Conservation (phyloP, 2,113 vertebrate species). For the Microtus oregoni region DNA sequence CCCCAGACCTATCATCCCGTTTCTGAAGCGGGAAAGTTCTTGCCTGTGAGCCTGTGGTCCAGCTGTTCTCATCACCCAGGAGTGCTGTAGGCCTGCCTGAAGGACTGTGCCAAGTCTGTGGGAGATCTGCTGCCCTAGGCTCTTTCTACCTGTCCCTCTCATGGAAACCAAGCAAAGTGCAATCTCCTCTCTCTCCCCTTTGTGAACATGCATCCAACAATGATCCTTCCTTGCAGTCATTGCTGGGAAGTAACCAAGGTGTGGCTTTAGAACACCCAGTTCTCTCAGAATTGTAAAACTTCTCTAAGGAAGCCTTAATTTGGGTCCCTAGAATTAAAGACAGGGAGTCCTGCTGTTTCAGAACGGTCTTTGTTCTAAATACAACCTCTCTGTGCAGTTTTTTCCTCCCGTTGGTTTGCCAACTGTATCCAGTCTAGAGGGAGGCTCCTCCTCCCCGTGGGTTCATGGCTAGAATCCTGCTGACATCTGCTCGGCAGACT, state of each 20-base stretch:
- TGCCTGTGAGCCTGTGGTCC: not conserved
- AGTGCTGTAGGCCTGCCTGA: not conserved
- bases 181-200: constrained; percentile 37
- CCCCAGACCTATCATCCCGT: not conserved
- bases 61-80: not conserved
- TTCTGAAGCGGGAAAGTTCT: constrained; percentile 29
- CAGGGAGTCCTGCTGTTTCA: constrained; percentile 20
- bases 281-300: constrained; percentile 69
- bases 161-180: constrained; percentile 22
- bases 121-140: not conserved
- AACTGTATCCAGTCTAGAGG: not conserved
- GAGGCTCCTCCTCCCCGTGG: not conserved
- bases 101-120: not conserved
- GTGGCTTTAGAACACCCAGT: constrained; percentile 70
- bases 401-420: constrained; percentile 19
- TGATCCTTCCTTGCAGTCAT: constrained; percentile 69
- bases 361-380: constrained; percentile 74
- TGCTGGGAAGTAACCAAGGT: constrained; percentile 66
- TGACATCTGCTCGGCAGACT: not conserved
- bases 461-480: not conserved
- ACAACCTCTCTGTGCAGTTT: not conserved
- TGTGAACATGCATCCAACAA: constrained; percentile 58
- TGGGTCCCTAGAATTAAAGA: constrained; percentile 51
- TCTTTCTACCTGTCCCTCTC: too few relatives aligned
- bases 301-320: constrained; percentile 64